Base-by-base conservation (phyloP, 2,888 invertebrate species). In the Philonicus albiceps region DNA sequence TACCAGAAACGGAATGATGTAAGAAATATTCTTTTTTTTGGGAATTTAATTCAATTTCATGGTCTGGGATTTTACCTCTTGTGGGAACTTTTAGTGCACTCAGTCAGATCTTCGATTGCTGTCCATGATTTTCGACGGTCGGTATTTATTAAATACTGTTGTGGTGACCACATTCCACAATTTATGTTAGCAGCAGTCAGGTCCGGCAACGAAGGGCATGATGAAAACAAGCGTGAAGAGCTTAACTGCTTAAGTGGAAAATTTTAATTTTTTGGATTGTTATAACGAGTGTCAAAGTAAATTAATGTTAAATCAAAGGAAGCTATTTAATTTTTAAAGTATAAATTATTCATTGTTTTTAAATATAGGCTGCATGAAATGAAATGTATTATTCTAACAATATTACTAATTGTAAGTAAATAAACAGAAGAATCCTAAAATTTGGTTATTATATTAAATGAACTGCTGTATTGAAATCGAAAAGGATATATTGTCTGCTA, bases 121-220 rank as follows among this genome's bases (percentile, higher is more conserved):
- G 97, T 96, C 97, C 97, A 97, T 88, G 97, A 97, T 91, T 96
- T 95, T 89, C 97, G 93, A 2, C 96, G 93, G 87, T 92, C 92
- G 8, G 91, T 90, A 88, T 92, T 91, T 86, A 91, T 89, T 30
- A 92, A 89, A 88, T 91, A 91, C 88, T 92, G 92, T 86, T 91
- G 92, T n/a, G 86, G 55, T 49, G 91, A 90, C 92, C 92, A 92
- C 89, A 92, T 91, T 72, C 88, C 89, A 74, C 88, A 89, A 86
- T 89, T 90, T 87, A 89, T 85, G 43, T 88, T 87, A 27, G 88
- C 89, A 16, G 89, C 90, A 43, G 90, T 91, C 11, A 92, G 89
- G 89, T 92, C 92, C 0, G 92, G 92, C 88, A 92, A 87, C 55
- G 92, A 92, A 22, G 92, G 90, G 76, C 90, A 90, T 76, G 90